Conservation (phyloP, 2,797 vertebrate genomes). For the Sebastes minor region DNA sequence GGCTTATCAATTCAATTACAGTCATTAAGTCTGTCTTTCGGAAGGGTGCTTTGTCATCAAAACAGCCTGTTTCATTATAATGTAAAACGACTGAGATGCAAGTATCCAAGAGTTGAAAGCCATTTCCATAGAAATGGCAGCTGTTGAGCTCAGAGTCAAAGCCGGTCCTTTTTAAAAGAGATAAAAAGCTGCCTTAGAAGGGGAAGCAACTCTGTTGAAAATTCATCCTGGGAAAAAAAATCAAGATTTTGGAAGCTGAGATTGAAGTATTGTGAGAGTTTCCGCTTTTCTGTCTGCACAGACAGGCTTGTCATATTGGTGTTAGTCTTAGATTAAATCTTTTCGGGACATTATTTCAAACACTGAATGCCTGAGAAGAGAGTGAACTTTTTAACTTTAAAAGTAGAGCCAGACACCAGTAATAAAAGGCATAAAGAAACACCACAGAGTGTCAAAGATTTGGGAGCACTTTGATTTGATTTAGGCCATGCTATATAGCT, state of each 20-base stretch:
- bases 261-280: conserved; percentile 2
- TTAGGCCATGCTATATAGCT: background rate
- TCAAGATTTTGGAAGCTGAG: background rate
- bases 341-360: conserved; percentile 12
- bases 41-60: conserved; percentile 60
- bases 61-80: conserved; percentile 48
- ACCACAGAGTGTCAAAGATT: background rate
- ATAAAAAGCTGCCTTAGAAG: background rate
- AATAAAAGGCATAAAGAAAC: background rate
- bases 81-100: conserved; percentile 44
- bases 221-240: background rate
- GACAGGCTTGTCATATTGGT: background rate
- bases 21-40: conserved; percentile 59
- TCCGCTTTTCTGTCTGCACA: background rate
- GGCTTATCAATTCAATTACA: conserved; percentile 64
- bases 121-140: conserved; percentile 51
- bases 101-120: conserved; percentile 27
- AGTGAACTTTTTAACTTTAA: background rate
- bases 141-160: conserved; percentile 25
- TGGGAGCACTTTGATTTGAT: background rate
- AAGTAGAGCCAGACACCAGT: background rate
- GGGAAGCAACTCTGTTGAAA: background rate
- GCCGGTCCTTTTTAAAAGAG: conserved; percentile 20
- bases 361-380: background rate
- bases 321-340: background rate